Evolutionary conservation across 2,888 invertebrate species (phyloP), one percentile per base, ranked within the genome.

Genomic region (Trypoxylon attenuatum): DNA sequence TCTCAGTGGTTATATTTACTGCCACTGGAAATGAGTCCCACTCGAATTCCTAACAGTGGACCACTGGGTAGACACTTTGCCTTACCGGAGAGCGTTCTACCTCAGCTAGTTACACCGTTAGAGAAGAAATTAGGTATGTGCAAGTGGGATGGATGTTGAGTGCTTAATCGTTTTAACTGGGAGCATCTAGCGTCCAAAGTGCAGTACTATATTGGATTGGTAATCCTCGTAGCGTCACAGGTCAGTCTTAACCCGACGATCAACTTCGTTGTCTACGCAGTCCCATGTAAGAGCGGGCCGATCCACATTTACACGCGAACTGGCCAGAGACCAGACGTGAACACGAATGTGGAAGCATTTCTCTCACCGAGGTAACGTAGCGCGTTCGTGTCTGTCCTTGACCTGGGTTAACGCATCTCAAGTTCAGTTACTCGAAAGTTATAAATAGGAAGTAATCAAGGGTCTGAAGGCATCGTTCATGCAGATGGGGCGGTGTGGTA

Each of bases 1-100:
- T 96, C 96, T 0, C 97, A 98, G 86, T 94, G 96, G 92, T 89
- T 97, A 49, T 95, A 95, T 86, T 91, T 95, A 56, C 89, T 95
- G 2, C 92, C 94, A 46, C 89, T 97, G 54, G 93, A 94, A 58
- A 92, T 94, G 5, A 90, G 91, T 61, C 92, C 94, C 0, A 91
- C 89, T 76, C 91, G 91, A 86, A 90, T 93, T 6, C 76, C 80
- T 1, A 90, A 89, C 64, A 78, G 84, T 33, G 86, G 88, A 27
- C 82, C 84, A 45, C 81, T 89, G 15, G 90, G 89, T 0, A 89
- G 91, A 1, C 91, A 92, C 76, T 93, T 89, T 79, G 91, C 91
- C 0, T 87, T 96, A 21, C 88, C 90, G 3, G 91, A 92, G 76
- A 91, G 92, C 16, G 90, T 94, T 18, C 88, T 97, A 61, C 95